Percentiles rank a stretch among this genome's conserved stretches.
phyloP scores from a whole-genome alignment of 1,140 invertebrate genomes.

The Caenorhabditis tropicalis region DNA sequence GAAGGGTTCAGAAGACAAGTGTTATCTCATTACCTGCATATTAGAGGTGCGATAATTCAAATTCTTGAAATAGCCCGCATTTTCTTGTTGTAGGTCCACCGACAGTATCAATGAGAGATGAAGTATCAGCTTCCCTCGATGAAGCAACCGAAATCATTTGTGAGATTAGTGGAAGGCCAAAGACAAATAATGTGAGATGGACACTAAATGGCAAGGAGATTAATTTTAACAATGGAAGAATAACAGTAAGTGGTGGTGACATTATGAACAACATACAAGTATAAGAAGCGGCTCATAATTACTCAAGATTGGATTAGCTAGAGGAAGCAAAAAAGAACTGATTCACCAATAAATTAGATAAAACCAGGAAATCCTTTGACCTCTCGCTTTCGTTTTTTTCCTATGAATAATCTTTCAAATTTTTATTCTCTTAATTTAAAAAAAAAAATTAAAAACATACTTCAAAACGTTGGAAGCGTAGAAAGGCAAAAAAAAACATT shows the following conservation, averaged over 20 bases:
- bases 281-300: too few relatives aligned
- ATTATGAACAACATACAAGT: too few relatives aligned
- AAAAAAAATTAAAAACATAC: too few relatives aligned
- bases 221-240: conserved; percentile 49
- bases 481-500: too few relatives aligned
- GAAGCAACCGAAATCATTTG: conserved; percentile 50
- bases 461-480: too few relatives aligned
- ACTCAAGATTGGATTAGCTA: too few relatives aligned
- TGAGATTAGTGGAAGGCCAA: conserved; percentile 55
- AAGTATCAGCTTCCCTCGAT: conserved; percentile 34
- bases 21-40: conserved; percentile 61
- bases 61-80: background rate
- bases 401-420: conserved; percentile 25
- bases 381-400: background rate
- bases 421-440: too few relatives aligned
- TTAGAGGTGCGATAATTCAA: conserved; percentile 58
- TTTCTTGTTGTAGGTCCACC: conserved; percentile 46
- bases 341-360: too few relatives aligned
- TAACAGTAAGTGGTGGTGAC: conserved; percentile 46
- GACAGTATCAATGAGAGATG: conserved; percentile 36
- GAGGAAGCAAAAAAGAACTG: too few relatives aligned
- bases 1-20: conserved; percentile 58
- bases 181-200: conserved; percentile 55
- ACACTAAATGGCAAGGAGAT: conserved; percentile 52
- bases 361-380: too few relatives aligned